Percentiles rank a stretch among this genome's conserved stretches.
Evolutionary conservation across 2,113 vertebrate genomes (phyloP).

Genomic region (Todiramphus saurophagus): DNA sequence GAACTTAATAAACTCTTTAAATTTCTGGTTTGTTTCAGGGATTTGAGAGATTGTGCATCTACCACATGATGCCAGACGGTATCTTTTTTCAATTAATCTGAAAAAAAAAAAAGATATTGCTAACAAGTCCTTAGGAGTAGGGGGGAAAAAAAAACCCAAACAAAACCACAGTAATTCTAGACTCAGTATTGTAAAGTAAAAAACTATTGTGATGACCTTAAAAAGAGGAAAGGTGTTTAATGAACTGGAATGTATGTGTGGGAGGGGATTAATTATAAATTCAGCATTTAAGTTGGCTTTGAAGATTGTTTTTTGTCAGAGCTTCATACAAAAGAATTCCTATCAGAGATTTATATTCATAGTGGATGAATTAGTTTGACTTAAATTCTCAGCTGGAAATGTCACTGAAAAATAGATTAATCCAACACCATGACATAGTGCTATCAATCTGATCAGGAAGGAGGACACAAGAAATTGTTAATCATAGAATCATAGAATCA

Average conservation of each 20-base stretch:
- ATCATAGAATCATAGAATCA: neutral
- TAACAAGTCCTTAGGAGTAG: neutral
- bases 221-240: slow-evolving; percentile 21
- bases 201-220: slow-evolving; percentile 14
- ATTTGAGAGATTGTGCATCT: neutral
- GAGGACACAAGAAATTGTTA: neutral
- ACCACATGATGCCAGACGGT: rapidly evolving
- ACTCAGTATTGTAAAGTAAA: neutral
- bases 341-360: neutral
- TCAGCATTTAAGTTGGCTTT: neutral
- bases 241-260: neutral
- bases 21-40: neutral
- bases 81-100: neutral
- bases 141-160: neutral
- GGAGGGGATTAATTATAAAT: slow-evolving; percentile 32
- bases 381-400: slow-evolving; percentile 25
- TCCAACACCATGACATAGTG: neutral
- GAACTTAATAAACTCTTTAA: neutral
- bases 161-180: neutral
- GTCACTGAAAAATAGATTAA: slow-evolving; percentile 25
- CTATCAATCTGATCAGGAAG: neutral
- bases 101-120: neutral
- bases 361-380: neutral
- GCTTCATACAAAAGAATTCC: neutral
- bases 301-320: neutral